Base-by-base conservation (phyloP, 2,888 invertebrate species). In the Acleris laterana region DNA sequence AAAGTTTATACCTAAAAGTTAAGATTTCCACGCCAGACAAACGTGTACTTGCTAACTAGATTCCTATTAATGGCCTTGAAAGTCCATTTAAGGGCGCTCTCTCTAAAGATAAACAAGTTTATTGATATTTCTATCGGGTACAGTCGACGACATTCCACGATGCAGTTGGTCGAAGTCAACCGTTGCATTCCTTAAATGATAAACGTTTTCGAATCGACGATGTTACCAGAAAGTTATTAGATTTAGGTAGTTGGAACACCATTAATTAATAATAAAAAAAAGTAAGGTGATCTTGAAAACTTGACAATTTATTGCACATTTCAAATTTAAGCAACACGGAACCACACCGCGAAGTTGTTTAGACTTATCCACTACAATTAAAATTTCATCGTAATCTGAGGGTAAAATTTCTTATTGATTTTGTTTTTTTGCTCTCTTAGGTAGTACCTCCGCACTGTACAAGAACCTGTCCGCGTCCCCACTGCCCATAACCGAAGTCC, bases 71-170 rank as follows among this genome's bases (percentile, higher is more conserved):
- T 77, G 73, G 75, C 59, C 67, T 71, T 66, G 62, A 46, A 69
- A 69, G 70, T 60, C 79, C 79, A 79, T 84, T 78, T 81, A 82
- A 83, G 81, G 83, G 80, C 77, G 77, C 73, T 69, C 83, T 83
- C 76, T 81, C 83, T 75, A 71, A 67, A 83, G 80, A 80, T 83
- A 83, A 85, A 84, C 82, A 73, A 78, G 84, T 83, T 83, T 85
- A 84, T 84, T 85, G 82, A 83, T 86, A 86, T 85, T 83, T 78
- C 79, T 82, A 74, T 82, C 75, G 70, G 68, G 81, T 62, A 66
- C 66, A 62, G 61, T 66, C 25, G n/a, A 25, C 60, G 13, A 7
- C 17, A 42, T 25, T 42, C 44, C 22, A 53, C 38, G 11, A 38
- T 13, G 13, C 38, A 38, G 38, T 38, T 38, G 38, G 13, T 13